Evolutionary conservation across 1,140 invertebrate genomes (phyloP).

Genomic region (Eueides isabella): DNA sequence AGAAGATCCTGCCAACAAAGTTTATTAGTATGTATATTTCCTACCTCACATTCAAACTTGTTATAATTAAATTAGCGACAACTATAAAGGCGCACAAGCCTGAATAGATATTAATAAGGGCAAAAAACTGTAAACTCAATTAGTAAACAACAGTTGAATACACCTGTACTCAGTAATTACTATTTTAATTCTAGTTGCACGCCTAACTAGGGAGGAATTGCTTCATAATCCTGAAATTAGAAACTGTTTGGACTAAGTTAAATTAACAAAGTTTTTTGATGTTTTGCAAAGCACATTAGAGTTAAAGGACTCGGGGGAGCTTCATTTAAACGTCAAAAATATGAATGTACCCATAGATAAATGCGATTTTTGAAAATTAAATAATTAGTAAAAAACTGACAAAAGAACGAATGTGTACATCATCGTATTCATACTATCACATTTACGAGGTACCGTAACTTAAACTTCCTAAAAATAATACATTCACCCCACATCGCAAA

Average conservation of each 20-base stretch:
- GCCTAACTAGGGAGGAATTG: constrained; percentile 35
- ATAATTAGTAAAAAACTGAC: neutral
- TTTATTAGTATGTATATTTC: neutral
- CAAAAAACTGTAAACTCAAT: constrained; percentile 12
- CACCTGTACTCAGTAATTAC: constrained; percentile 44
- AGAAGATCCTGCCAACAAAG: neutral
- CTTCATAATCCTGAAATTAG: constrained; percentile 43
- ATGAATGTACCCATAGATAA: neutral
- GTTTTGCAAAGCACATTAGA: constrained; percentile 37
- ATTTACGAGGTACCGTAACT: neutral
- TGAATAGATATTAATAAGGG: constrained; percentile 3
- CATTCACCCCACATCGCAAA: constrained; percentile 18
- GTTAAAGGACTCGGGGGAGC: constrained; percentile 32
- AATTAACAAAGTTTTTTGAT: constrained; percentile 45
- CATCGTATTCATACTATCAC: neutral
- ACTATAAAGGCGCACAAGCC: neutral
- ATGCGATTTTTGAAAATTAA: neutral
- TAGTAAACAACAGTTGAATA: constrained; percentile 33
- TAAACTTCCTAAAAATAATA: constrained; percentile 18
- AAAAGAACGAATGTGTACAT: neutral
- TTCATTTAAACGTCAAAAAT: constrained; percentile 20
- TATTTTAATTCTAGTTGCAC: constrained; percentile 39
- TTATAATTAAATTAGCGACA: constrained; percentile 7
- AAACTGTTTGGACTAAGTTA: constrained; percentile 41
- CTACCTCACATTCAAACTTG: neutral